These are phyloP conservation scores for Drosophila virilis DNA, from an alignment of 1,140 invertebrate genomes.

Conservation along the genomic window DNA sequence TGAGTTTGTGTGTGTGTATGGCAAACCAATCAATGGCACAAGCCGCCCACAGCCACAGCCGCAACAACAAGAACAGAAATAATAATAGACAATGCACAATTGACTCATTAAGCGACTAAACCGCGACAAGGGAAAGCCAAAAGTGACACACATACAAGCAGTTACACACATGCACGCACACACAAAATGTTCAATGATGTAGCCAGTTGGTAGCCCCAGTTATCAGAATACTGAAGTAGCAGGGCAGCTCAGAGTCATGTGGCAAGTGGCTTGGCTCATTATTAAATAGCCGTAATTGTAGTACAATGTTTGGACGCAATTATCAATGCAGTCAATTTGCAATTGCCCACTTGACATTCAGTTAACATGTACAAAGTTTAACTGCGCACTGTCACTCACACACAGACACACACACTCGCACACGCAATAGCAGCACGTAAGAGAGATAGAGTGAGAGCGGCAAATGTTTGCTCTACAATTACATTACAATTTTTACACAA, in stretches of 20 bases:
- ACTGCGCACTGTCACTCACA: slow-evolving; percentile 26
- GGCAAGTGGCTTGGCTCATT: slow-evolving; percentile 35
- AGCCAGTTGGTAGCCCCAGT: slow-evolving; percentile 41
- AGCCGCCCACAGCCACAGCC: slow-evolving; percentile 39
- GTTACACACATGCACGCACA: background rate
- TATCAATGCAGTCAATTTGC: slow-evolving; percentile 53
- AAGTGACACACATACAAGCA: slow-evolving; percentile 10
- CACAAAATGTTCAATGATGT: slow-evolving; percentile 63
- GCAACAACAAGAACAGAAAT: slow-evolving; percentile 16
- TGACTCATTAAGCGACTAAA: slow-evolving; percentile 80
- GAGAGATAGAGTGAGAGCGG: slow-evolving; percentile 7
- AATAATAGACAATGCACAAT: slow-evolving; percentile 62
- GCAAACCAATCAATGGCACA: slow-evolving; percentile 69
- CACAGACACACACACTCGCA: background rate
- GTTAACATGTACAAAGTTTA: slow-evolving; percentile 63
- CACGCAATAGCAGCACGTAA: background rate
- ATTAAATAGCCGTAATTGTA: slow-evolving; percentile 39
- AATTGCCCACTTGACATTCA: slow-evolving; percentile 65
- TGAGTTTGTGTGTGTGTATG: slow-evolving; percentile 13
- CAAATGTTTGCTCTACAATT: slow-evolving; percentile 65
- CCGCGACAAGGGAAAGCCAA: slow-evolving; percentile 67
- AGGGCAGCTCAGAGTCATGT: slow-evolving; percentile 3
- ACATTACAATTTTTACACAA: slow-evolving; percentile 83
- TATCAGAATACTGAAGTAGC: slow-evolving; percentile 9
- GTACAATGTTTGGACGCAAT: slow-evolving; percentile 54